These are phyloP conservation scores for Palythoa grandis DNA, from an alignment of 92 coral and sea anemone species.

Conservation along the genomic window DNA sequence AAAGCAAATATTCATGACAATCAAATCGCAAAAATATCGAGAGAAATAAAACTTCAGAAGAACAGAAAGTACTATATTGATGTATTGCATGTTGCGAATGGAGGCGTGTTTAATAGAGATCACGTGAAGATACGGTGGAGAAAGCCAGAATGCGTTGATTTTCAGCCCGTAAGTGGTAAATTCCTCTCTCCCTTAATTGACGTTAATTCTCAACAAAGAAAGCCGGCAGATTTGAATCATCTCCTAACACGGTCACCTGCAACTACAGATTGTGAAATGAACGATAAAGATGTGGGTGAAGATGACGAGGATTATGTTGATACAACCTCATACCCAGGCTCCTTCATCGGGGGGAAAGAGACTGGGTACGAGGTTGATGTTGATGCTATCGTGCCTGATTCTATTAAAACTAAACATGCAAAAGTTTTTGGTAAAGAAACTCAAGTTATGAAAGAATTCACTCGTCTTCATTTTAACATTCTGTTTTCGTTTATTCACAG, in stretches of 20 bases:
- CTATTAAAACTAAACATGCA: background rate
- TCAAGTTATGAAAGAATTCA: constrained; percentile 1
- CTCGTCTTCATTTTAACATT: constrained; percentile 19
- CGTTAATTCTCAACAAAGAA: constrained; percentile 22
- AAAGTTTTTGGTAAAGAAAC: constrained; percentile 16
- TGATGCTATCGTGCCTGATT: constrained; percentile 16
- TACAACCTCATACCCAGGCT: too few species aligned
- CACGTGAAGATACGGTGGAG: constrained; percentile 77
- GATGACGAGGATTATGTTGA: constrained; percentile 58
- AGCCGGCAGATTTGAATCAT: background rate
- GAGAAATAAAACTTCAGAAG: constrained; percentile 36
- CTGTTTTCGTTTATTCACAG: constrained; percentile 3
- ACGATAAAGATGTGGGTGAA: constrained; percentile 51
- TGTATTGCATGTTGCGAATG: constrained; percentile 73
- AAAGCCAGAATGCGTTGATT: constrained; percentile 57
- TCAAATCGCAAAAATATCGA: constrained; percentile 30
- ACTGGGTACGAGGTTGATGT: constrained; percentile 44
- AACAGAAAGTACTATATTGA: constrained; percentile 68
- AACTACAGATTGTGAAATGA: constrained; percentile 31
- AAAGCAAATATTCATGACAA: background rate
- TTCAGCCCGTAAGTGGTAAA: constrained; percentile 27
- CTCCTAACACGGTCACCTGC: constrained; percentile 2
- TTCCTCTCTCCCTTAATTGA: constrained; percentile 64
- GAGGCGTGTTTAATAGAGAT: constrained; percentile 56
- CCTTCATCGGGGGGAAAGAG: too few species aligned